These are phyloP conservation scores for Carterocephalus palaemon DNA, from an alignment of 2,888 invertebrate genomes.

Conservation along the genomic window DNA sequence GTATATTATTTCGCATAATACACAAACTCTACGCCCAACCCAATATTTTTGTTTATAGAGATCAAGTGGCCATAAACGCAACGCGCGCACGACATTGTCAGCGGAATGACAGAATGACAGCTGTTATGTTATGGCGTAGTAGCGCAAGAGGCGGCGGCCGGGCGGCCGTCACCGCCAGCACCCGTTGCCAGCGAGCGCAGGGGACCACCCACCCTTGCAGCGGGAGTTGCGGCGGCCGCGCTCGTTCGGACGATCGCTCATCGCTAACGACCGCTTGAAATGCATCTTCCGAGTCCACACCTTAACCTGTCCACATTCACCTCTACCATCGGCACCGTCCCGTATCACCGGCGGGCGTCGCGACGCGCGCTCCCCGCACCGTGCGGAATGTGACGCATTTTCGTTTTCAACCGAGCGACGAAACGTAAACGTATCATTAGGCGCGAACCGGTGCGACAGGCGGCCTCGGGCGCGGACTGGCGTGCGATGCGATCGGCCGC, in stretches of 20 bases:
- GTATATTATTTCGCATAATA: no score
- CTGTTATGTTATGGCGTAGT: conserved; percentile 31
- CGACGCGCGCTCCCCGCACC: conserved; percentile 46
- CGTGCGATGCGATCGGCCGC: conserved; percentile 69
- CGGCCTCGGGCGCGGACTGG: conserved; percentile 74
- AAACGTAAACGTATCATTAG: conserved; percentile 57
- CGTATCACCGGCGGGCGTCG: conserved; percentile 42
- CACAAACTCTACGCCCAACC: no score
- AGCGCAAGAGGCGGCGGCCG: conserved; percentile 17
- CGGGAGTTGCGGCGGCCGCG: conserved; percentile 76
- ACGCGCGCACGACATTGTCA: conserved; percentile 35
- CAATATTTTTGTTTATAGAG: conserved; percentile 15
- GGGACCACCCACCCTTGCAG: conserved; percentile 75
- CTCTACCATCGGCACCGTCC: conserved; percentile 65
- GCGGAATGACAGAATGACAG: conserved; percentile 34
- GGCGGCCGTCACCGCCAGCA: conserved; percentile 45
- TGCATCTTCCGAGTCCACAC: conserved; percentile 75
- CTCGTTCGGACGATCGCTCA: conserved; percentile 78
- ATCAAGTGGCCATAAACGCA: conserved; percentile 29
- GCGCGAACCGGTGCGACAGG: conserved; percentile 71
- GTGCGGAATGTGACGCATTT: conserved; percentile 62
- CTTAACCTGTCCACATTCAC: conserved; percentile 73
- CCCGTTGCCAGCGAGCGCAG: conserved; percentile 17
- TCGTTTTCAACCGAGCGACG: conserved; percentile 58
- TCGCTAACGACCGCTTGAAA: conserved; percentile 78